phyloP scores from a whole-genome alignment of 2,888 invertebrate species.

The Cephonodes hylas region DNA sequence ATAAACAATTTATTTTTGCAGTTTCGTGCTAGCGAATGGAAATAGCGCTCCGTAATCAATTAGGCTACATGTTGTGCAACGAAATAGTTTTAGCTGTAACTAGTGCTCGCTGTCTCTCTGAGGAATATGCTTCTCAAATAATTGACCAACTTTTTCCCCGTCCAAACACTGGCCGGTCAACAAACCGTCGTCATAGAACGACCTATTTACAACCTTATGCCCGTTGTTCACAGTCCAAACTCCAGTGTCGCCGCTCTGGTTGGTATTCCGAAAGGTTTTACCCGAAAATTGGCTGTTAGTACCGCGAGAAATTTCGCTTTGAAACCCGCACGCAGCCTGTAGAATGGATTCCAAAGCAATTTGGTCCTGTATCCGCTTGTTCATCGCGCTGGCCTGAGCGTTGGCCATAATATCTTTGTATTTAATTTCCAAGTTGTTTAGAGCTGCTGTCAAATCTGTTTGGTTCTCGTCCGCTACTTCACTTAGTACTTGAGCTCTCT shows the following conservation, averaged over 20 bases:
- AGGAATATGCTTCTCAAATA: conserved; percentile 66
- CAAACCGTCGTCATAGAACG: conserved; percentile 49
- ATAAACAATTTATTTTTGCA: background rate
- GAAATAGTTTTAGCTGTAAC: conserved; percentile 28
- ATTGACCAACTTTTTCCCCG: conserved; percentile 57
- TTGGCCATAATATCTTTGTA: conserved; percentile 71
- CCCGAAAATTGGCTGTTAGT: conserved; percentile 39
- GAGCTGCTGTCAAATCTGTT: conserved; percentile 48
- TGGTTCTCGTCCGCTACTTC: conserved; percentile 61
- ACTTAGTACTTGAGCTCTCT: conserved; percentile 59
- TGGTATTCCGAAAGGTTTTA: conserved; percentile 43
- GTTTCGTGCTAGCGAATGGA: background rate
- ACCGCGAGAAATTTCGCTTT: conserved; percentile 33
- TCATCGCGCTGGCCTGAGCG: conserved; percentile 69
- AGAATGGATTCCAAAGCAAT: conserved; percentile 61
- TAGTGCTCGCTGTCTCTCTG: conserved; percentile 55
- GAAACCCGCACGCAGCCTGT: conserved; percentile 52
- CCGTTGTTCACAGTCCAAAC: conserved; percentile 43
- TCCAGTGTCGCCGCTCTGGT: conserved; percentile 47
- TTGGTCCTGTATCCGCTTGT: conserved; percentile 68
- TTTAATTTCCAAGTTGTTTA: conserved; percentile 65
- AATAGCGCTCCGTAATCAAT: background rate
- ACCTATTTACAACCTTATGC: conserved; percentile 52
- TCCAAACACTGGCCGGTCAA: conserved; percentile 56
- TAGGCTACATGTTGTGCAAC: background rate